phyloP scores from a whole-genome alignment of 2,797 vertebrate species.

The Hoplostethus atlanticus region DNA sequence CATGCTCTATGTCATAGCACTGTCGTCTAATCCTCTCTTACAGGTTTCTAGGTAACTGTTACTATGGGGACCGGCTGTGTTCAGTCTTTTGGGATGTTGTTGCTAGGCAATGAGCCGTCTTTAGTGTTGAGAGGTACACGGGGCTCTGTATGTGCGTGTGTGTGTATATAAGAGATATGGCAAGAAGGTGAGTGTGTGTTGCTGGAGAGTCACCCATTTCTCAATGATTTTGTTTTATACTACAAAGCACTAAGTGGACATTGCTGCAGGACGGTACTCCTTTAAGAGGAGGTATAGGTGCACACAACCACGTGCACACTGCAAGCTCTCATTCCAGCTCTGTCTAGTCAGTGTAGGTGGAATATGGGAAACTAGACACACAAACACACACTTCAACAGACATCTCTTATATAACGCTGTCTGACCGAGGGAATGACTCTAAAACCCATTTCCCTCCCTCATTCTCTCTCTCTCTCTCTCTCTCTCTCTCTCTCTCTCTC shows the following conservation, averaged over 20 bases:
- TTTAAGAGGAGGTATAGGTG: constrained; percentile 47
- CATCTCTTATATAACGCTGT: constrained; percentile 33
- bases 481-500: constrained; percentile 34
- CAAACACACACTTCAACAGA: constrained; percentile 41
- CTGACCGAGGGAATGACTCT: not conserved
- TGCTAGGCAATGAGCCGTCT: constrained; percentile 61
- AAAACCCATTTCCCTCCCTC: not conserved
- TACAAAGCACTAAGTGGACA: constrained; percentile 41
- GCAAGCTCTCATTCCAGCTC: constrained; percentile 22
- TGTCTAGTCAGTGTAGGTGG: constrained; percentile 61
- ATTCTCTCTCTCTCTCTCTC: constrained; percentile 12
- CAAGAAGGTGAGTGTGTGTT: constrained; percentile 5
- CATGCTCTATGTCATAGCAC: constrained; percentile 51
- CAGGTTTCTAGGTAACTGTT: constrained; percentile 76
- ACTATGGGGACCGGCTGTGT: constrained; percentile 69
- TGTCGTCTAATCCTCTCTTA: constrained; percentile 50
- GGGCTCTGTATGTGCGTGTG: constrained; percentile 10
- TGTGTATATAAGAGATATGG: constrained; percentile 1
- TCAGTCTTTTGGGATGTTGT: constrained; percentile 66
- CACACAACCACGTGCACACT: constrained; percentile 26
- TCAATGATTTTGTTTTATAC: constrained; percentile 16
- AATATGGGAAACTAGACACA: constrained; percentile 40
- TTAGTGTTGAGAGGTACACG: constrained; percentile 25
- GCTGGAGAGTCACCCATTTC: constrained; percentile 6
- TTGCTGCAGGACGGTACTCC: constrained; percentile 41